A percentile compares a stretch with the other conserved stretches of the same genome.
phyloP scores from a whole-genome alignment of 2,888 invertebrate genomes.

The Selenia dentaria region DNA sequence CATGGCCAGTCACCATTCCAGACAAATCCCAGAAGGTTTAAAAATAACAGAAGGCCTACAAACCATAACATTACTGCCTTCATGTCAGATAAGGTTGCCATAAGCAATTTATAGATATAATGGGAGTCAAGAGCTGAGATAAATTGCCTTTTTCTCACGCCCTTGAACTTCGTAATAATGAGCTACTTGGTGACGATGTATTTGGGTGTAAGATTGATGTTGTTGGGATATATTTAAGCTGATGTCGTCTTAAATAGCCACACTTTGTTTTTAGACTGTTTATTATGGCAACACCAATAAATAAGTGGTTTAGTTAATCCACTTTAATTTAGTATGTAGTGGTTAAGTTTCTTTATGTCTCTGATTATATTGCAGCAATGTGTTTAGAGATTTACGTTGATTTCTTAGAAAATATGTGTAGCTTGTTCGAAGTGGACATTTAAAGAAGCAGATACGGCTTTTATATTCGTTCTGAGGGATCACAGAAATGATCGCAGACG shows the following conservation, averaged over 20 bases:
- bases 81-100: slow-evolving; percentile 25
- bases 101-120: slow-evolving; percentile 66
- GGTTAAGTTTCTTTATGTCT: neutral
- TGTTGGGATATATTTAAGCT: slow-evolving; percentile 16
- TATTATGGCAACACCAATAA: slow-evolving; percentile 8
- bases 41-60: slow-evolving; percentile 10
- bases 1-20: neutral
- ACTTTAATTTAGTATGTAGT: neutral
- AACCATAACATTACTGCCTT: slow-evolving; percentile 25
- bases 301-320: slow-evolving; percentile 8
- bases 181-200: slow-evolving; percentile 46
- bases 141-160: slow-evolving; percentile 52
- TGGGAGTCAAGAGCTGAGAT: slow-evolving; percentile 54
- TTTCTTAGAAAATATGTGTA: neutral
- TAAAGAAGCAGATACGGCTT: neutral
- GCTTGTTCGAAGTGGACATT: neutral
- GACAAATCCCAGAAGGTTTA: slow-evolving; percentile 17
- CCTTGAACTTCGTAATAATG: slow-evolving; percentile 58
- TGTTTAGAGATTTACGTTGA: slow-evolving; percentile 3
- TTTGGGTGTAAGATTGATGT: slow-evolving; percentile 19
- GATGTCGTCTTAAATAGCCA: slow-evolving; percentile 16
- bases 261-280: slow-evolving; percentile 16
- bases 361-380: neutral
- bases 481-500: too few relatives aligned
- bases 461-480: too few relatives aligned